These are phyloP conservation scores for Heliconius melpomene DNA, from an alignment of 1,140 invertebrate genomes.

Conservation along the genomic window DNA sequence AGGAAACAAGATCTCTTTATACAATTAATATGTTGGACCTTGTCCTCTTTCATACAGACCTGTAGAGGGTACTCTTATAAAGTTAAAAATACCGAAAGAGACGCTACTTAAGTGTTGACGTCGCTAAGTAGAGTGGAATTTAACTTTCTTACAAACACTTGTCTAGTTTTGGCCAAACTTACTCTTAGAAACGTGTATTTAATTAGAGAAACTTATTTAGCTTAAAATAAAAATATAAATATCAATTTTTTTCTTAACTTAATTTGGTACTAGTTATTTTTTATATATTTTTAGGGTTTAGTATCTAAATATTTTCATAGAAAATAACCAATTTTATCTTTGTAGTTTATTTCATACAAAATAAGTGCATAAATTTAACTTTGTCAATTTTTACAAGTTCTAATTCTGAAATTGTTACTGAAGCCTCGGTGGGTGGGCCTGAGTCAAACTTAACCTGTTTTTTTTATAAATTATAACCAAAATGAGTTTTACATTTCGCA, in stretches of 20 bases:
- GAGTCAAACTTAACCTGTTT: too few relatives aligned
- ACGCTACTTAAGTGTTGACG: not conserved
- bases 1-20: not conserved
- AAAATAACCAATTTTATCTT: too few relatives aligned
- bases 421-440: too few relatives aligned
- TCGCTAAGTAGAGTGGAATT: not conserved
- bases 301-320: too few relatives aligned
- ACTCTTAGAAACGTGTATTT: not conserved
- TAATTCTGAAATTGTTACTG: too few relatives aligned
- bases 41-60: not conserved
- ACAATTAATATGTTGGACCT: not conserved
- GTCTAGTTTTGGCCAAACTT: not conserved
- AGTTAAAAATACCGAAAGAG: conserved; percentile 4
- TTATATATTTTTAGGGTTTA: not conserved
- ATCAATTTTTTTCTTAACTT: not conserved
- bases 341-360: too few relatives aligned
- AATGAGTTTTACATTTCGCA: not conserved
- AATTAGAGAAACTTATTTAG: not conserved
- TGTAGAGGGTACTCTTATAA: not conserved
- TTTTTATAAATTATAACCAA: not conserved
- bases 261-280: not conserved
- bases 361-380: too few relatives aligned
- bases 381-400: too few relatives aligned
- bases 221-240: not conserved
- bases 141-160: not conserved